Evolutionary conservation across 1,140 invertebrate species (phyloP), one percentile per base, ranked within the genome.

Genomic region (Mycetomoellerius zeteki): DNA sequence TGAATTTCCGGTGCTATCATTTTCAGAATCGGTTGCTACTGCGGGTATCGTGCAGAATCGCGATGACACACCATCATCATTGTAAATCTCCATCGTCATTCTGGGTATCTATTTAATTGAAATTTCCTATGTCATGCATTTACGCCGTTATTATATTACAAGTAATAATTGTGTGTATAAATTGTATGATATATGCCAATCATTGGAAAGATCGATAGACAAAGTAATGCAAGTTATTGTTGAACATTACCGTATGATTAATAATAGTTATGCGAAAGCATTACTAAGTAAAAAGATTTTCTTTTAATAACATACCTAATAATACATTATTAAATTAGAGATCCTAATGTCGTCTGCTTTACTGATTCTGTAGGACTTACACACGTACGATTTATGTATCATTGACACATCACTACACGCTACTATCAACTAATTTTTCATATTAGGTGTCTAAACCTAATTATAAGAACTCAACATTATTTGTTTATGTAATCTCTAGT

Each of bases 1-100:
- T 88, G 88, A 88, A 88, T 89, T 88, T 88, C 65, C 67, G 85
- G 77, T 64, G 88, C 54, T 84, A 84, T 84, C 80, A 86, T 81
- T 86, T 76, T 58, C 50, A 82, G 80, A 86, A 78, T 62, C 71
- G 81, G 4, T 27, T 43, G 71, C 21, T 19, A 73, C 56, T 86
- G 81, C 47, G 84, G 80, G 56, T 88, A 58, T 72, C 60, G 37
- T 50, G 24, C 27, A 43, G 37, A 50, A 69, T 60, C 72, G 47
- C 27, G n/a, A 33, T 43, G 60, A 65, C 33, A 54, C 37, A 24
- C 30, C 69, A 24, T 30, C 37, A 52, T 52, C 65, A 60, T 24
- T 16, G 19, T 14, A 72, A 75, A 67, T 64, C 73, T 84, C 54
- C 19, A 58, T 30, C 87, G 50, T 76, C 67, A 33, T 5, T 33